Conservation (phyloP, 2,888 invertebrate species). For the Plagodis dolabraria region DNA sequence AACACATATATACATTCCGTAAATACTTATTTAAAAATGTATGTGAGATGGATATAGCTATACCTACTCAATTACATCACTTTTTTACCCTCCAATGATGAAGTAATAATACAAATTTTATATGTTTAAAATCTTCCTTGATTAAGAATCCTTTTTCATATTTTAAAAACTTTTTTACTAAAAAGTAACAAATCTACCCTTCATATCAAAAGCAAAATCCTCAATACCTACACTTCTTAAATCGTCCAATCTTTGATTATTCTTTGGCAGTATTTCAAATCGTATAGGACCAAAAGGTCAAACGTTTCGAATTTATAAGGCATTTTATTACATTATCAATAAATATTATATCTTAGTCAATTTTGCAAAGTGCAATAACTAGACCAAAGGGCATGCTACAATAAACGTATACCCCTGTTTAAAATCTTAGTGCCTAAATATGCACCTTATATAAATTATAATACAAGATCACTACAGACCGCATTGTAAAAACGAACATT, state of each 20-base stretch:
- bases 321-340: slow-evolving; percentile 13
- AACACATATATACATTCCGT: too few species aligned
- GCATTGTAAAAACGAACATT: background rate
- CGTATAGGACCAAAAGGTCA: slow-evolving; percentile 42
- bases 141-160: too few species aligned
- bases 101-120: too few species aligned
- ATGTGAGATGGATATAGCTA: too few species aligned
- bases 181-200: too few species aligned
- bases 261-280: slow-evolving; percentile 47
- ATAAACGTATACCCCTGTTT: background rate
- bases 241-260: slow-evolving; percentile 33
- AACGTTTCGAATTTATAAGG: slow-evolving; percentile 26
- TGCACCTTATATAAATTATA: background rate
- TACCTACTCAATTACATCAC: too few species aligned
- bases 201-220: too few species aligned
- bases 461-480: background rate
- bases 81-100: too few species aligned
- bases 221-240: too few species aligned
- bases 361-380: slow-evolving; percentile 11
- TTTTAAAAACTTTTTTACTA: too few species aligned
- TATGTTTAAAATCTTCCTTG: too few species aligned
- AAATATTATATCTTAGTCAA: background rate
- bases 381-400: background rate
- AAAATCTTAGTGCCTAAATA: background rate
- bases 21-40: too few species aligned